phyloP scores from a whole-genome alignment of 2,888 invertebrate genomes.

The Argynnis bischoffii region DNA sequence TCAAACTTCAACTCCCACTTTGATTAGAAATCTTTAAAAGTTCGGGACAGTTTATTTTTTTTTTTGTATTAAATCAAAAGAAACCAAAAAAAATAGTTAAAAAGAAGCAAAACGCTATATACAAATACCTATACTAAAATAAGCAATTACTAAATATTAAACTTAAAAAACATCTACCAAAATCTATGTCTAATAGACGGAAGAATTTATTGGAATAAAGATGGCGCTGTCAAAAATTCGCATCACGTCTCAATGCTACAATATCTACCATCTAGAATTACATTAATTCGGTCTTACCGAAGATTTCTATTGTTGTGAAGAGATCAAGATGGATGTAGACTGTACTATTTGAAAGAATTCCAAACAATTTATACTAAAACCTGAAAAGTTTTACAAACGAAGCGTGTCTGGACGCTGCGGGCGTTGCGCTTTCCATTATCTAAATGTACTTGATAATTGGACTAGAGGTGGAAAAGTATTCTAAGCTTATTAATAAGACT shows the following conservation, averaged over 20 bases:
- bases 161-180: not conserved
- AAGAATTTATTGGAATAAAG: constrained; percentile 14
- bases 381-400: constrained; percentile 52
- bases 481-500: constrained; percentile 4
- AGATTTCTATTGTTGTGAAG: constrained; percentile 32
- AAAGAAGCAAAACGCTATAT: not conserved
- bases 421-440: constrained; percentile 54
- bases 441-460: constrained; percentile 42
- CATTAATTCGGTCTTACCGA: constrained; percentile 22
- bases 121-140: not conserved
- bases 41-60: not conserved
- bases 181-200: constrained; percentile 2
- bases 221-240: constrained; percentile 2
- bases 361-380: constrained; percentile 60
- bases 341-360: constrained; percentile 48
- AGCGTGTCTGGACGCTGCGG: constrained; percentile 55
- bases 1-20: constrained; percentile 13
- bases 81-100: not conserved
- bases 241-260: constrained; percentile 20
- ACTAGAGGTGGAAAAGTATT: constrained; percentile 10
- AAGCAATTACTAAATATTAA: not conserved
- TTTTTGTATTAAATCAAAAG: constrained; percentile 7
- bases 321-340: constrained; percentile 43
- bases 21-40: constrained; percentile 24
- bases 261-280: constrained; percentile 15